A percentile compares a stretch with the other conserved stretches of the same genome.
Conservation (phyloP, 1,140 invertebrate genomes). For the Probaryconus sp. region DNA sequence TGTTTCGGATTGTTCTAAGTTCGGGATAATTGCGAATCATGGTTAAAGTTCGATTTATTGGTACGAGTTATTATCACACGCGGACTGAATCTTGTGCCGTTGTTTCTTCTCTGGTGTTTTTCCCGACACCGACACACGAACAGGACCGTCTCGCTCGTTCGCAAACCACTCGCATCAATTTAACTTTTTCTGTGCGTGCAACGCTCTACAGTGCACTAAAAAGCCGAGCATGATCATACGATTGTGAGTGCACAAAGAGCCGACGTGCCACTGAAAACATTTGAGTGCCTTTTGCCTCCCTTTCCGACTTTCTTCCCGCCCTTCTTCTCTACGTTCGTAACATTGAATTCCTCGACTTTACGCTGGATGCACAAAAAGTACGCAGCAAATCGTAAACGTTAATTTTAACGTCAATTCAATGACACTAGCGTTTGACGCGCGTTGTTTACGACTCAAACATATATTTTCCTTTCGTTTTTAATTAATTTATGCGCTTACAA, state of each 20-base stretch:
- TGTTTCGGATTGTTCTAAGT: slow-evolving; percentile 1
- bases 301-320: slow-evolving; percentile 55
- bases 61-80: slow-evolving; percentile 54
- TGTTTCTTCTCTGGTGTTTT: slow-evolving; percentile 42
- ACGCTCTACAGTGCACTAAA: slow-evolving; percentile 64
- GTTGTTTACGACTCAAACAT: slow-evolving; percentile 21
- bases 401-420: slow-evolving; percentile 60
- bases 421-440: slow-evolving; percentile 40
- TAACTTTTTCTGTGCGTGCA: slow-evolving; percentile 68
- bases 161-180: slow-evolving; percentile 73
- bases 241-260: slow-evolving; percentile 75
- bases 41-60: slow-evolving; percentile 56
- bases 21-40: slow-evolving; percentile 36
- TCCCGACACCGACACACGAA: slow-evolving; percentile 44
- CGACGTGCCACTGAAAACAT: slow-evolving; percentile 73
- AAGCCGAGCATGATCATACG: slow-evolving; percentile 73
- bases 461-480: slow-evolving; percentile 9
- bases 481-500: not conserved
- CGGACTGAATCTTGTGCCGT: slow-evolving; percentile 32
- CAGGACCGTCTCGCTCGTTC: slow-evolving; percentile 55
- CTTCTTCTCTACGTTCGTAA: slow-evolving; percentile 60
- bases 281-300: slow-evolving; percentile 59
- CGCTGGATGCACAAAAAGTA: slow-evolving; percentile 68
- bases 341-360: slow-evolving; percentile 70
- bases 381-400: slow-evolving; percentile 73